These are phyloP conservation scores for Branchellion lobata DNA, from an alignment of 2,888 invertebrate genomes.

Conservation along the genomic window DNA sequence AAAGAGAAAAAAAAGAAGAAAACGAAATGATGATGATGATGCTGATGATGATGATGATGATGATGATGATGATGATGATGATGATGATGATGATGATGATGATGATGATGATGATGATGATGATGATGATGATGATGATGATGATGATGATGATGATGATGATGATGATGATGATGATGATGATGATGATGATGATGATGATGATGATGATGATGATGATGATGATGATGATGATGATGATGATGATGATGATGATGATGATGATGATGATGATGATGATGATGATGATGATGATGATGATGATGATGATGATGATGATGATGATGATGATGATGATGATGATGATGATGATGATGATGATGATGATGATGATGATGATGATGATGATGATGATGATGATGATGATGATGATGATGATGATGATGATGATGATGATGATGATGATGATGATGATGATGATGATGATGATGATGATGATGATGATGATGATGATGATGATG, in stretches of 20 bases:
- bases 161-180: slow-evolving; percentile 10
- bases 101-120: slow-evolving; percentile 22
- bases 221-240: slow-evolving; percentile 15
- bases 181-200: slow-evolving; percentile 15
- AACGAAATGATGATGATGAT: slow-evolving; percentile 6
- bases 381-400: slow-evolving; percentile 22
- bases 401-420: not conserved
- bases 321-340: slow-evolving; percentile 3
- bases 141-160: slow-evolving; percentile 11
- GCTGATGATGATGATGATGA: slow-evolving; percentile 12
- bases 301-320: slow-evolving; percentile 19
- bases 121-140: slow-evolving; percentile 11
- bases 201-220: slow-evolving; percentile 5
- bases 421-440: slow-evolving; percentile 22
- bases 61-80: slow-evolving; percentile 34
- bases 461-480: slow-evolving; percentile 20
- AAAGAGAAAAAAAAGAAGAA: too few relatives aligned
- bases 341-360: slow-evolving; percentile 22
- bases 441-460: not conserved
- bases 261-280: slow-evolving; percentile 16
- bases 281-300: slow-evolving; percentile 8
- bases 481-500: slow-evolving; percentile 2
- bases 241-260: slow-evolving; percentile 9
- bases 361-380: not conserved
- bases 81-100: slow-evolving; percentile 22